Conservation (phyloP, 37 sponge, comb jelly and placozoan species). For the Oscarella lobularis region DNA sequence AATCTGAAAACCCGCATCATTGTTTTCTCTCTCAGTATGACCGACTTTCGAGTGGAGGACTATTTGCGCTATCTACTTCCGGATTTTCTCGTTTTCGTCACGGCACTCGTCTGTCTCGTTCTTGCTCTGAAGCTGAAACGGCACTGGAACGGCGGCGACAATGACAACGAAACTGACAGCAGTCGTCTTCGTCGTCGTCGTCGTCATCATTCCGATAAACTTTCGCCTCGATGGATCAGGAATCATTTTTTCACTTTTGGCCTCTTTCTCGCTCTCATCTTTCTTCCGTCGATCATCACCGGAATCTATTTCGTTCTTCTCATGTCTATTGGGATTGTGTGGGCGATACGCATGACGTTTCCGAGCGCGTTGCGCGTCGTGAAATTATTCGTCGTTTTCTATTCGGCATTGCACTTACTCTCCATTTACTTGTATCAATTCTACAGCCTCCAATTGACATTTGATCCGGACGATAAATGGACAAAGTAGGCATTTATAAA, state of each 20-base stretch:
- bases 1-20: background rate
- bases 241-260: background rate
- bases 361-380: constrained; percentile 5
- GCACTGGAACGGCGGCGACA: background rate
- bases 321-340: constrained; percentile 17
- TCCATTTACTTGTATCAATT: constrained; percentile 66
- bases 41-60: constrained; percentile 24
- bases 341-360: constrained; percentile 26
- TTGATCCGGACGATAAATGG: background rate
- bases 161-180: background rate
- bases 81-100: constrained; percentile 45
- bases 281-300: constrained; percentile 35
- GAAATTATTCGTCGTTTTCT: constrained; percentile 17
- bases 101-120: constrained; percentile 13
- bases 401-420: constrained; percentile 41
- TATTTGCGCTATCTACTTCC: constrained; percentile 41
- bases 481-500: background rate
- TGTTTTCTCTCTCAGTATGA: background rate
- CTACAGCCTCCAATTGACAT: constrained; percentile 2
- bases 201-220: background rate
- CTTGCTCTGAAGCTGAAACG: background rate
- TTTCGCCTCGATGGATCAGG: background rate
- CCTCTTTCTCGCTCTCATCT: constrained; percentile 20
- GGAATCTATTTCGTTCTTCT: constrained; percentile 31
- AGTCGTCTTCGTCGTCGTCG: background rate